phyloP scores from a whole-genome alignment of 2,113 vertebrate genomes.

The Rhineura floridana region DNA sequence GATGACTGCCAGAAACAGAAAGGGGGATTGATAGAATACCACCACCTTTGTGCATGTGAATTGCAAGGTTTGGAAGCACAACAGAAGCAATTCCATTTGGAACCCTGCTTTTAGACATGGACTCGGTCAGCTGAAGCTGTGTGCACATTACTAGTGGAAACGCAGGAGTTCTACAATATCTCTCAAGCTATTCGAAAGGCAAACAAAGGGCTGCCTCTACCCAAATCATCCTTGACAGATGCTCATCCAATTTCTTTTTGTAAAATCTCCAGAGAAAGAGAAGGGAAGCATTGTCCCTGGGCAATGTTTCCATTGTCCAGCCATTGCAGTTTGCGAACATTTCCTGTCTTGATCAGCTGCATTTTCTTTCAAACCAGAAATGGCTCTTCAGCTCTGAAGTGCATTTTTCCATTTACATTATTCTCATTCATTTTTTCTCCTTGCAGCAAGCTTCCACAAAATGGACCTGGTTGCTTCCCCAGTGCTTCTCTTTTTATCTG shows the following conservation, averaged over 20 bases:
- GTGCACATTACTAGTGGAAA: not conserved
- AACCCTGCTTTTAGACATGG: not conserved
- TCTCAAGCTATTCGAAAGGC: not conserved
- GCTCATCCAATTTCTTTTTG: not conserved
- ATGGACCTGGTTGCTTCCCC: not conserved
- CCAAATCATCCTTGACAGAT: not conserved
- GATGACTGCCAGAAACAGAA: not conserved
- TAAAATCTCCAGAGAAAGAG: not conserved
- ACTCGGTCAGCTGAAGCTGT: not conserved
- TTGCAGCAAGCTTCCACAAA: not conserved
- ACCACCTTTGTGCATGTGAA: not conserved
- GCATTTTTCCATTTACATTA: not conserved
- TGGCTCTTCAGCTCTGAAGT: not conserved
- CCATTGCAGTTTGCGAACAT: not conserved
- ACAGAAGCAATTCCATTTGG: not conserved
- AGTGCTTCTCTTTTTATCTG: not conserved
- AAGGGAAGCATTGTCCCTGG: not conserved
- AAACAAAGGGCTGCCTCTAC: not conserved
- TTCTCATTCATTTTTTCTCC: not conserved
- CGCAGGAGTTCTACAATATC: not conserved
- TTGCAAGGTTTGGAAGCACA: not conserved
- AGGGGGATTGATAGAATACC: not conserved
- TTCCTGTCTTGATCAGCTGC: not conserved
- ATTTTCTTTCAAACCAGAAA: conserved; percentile 5
- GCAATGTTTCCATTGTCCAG: not conserved